These are phyloP conservation scores for Himalopsyche japonica DNA, from an alignment of 2,888 invertebrate species.

Conservation along the genomic window DNA sequence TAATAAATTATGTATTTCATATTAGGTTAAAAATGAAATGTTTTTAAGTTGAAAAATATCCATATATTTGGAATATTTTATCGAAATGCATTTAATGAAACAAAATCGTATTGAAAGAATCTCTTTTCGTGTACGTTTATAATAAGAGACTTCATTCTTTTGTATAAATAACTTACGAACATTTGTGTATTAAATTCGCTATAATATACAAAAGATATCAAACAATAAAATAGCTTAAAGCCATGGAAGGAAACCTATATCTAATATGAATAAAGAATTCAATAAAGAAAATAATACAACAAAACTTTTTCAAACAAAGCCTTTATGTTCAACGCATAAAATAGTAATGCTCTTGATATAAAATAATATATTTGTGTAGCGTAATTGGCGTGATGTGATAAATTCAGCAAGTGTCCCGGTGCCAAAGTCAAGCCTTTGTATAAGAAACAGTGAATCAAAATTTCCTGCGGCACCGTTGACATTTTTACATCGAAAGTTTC, in stretches of 20 bases:
- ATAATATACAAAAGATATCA: not conserved
- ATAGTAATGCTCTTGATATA: constrained; percentile 17
- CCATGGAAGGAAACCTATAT: not conserved
- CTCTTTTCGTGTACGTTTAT: too few relatives aligned
- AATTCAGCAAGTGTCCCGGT: constrained; percentile 34
- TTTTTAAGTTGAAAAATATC: too few relatives aligned
- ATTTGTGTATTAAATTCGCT: not conserved
- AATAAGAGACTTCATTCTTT: not conserved
- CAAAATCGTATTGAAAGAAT: too few relatives aligned
- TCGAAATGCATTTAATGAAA: too few relatives aligned
- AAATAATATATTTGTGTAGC: constrained; percentile 14
- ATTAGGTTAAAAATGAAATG: too few relatives aligned
- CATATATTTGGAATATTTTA: too few relatives aligned
- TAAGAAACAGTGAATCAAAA: constrained; percentile 17
- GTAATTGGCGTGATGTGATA: constrained; percentile 39
- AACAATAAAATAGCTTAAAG: not conserved
- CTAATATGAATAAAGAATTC: not conserved
- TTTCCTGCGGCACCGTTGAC: not conserved
- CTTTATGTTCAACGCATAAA: constrained; percentile 13
- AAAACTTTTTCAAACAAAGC: constrained; percentile 5
- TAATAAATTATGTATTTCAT: too few relatives aligned
- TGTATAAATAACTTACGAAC: not conserved
- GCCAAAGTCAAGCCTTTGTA: constrained; percentile 6
- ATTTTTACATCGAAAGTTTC: not conserved
- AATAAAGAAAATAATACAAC: not conserved